Conservation (phyloP, 2,113 vertebrate genomes). For the Tonatia bakeri region DNA sequence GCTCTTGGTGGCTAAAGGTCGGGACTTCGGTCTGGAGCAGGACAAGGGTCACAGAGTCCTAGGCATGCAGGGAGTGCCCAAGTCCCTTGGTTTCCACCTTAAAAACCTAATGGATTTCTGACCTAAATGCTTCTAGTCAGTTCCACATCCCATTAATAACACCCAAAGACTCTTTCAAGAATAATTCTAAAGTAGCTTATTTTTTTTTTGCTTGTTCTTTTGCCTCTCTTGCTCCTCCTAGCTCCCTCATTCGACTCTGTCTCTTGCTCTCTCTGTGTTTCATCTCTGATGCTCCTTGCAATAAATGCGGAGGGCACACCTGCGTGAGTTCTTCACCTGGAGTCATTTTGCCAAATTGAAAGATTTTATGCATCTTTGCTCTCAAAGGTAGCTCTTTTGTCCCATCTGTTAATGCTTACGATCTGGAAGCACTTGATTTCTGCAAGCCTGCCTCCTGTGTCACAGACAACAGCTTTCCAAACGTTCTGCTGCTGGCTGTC, state of each 20-base stretch:
- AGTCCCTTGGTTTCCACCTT: neutral
- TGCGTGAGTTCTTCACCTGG: neutral
- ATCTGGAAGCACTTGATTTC: neutral
- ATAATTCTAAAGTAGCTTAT: neutral
- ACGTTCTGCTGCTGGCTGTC: neutral
- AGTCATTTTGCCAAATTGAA: neutral
- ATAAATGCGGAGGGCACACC: neutral
- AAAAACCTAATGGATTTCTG: neutral
- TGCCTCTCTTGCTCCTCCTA: neutral
- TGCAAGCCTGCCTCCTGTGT: neutral
- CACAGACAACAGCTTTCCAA: neutral
- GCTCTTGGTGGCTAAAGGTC: no score
- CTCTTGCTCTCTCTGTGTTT: neutral
- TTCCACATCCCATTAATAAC: neutral
- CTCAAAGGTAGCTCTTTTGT: neutral
- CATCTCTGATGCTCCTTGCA: neutral
- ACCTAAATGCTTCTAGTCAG: neutral
- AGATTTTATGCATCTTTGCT: neutral
- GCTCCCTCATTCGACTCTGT: neutral
- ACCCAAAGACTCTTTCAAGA: neutral
- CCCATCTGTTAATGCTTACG: neutral
- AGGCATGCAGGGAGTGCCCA: no score
- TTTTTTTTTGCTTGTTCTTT: neutral
- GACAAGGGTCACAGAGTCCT: no score
- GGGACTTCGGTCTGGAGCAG: no score